Conservation (phyloP, 2,888 invertebrate genomes). For the Osmoderma eremita region DNA sequence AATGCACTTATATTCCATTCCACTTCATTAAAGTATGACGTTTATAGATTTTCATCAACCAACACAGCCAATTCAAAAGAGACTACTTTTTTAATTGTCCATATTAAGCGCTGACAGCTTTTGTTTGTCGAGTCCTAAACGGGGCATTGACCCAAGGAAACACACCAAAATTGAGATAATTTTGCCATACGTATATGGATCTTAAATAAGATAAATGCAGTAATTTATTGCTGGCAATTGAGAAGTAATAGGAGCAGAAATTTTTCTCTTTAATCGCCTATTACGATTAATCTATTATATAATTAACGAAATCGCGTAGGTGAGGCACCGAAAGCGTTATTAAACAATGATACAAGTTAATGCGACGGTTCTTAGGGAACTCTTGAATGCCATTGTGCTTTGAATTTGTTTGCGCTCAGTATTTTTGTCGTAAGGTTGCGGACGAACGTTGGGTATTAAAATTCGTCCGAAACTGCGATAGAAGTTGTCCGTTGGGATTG, state of each 20-base stretch:
- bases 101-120: conserved; percentile 2
- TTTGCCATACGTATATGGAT: conserved; percentile 6
- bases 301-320: conserved; percentile 6
- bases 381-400: too few relatives aligned
- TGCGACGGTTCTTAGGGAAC: neutral
- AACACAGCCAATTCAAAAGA: neutral
- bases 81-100: conserved; percentile 9
- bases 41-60: too few relatives aligned
- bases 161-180: conserved; percentile 17
- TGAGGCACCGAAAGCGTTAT: neutral
- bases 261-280: neutral
- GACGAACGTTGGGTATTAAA: too few relatives aligned
- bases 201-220: conserved; percentile 19
- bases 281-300: conserved; percentile 16
- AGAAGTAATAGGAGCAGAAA: conserved; percentile 11
- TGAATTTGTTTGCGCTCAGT: too few relatives aligned
- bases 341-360: conserved; percentile 3
- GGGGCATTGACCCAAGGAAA: conserved; percentile 13
- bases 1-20: too few relatives aligned
- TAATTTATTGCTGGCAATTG: conserved; percentile 18
- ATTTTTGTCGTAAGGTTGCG: too few relatives aligned
- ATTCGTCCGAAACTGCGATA: too few relatives aligned
- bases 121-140: neutral
- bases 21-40: too few relatives aligned
- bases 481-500: neutral